phyloP scores from a whole-genome alignment of 1,140 invertebrate species.

The Acromyrmex echinatior region DNA sequence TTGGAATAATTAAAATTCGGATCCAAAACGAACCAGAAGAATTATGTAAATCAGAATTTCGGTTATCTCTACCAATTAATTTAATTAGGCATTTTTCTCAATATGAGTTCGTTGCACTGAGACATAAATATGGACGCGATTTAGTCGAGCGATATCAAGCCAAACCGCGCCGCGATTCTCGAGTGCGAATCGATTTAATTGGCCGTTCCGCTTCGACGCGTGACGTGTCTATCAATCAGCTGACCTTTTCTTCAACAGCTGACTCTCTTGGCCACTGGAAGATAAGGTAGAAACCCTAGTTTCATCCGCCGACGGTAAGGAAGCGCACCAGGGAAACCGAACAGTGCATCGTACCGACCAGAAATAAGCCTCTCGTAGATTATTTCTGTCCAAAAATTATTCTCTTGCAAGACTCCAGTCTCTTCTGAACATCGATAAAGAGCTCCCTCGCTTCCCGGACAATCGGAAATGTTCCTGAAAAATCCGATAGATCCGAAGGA shows the following conservation, averaged over 20 bases:
- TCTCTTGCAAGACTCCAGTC: background rate
- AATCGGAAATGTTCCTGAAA: background rate
- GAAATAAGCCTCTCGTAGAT: background rate
- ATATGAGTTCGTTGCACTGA: background rate
- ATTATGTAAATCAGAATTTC: too few species aligned
- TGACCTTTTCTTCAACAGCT: slow-evolving; percentile 27
- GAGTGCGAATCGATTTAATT: slow-evolving; percentile 14
- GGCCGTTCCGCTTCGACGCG: background rate
- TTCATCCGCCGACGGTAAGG: slow-evolving; percentile 75
- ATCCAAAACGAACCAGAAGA: too few species aligned
- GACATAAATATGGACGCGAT: background rate
- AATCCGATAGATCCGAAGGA: background rate
- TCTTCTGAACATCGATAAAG: background rate
- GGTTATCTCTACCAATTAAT: too few species aligned
- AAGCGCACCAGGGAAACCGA: slow-evolving; percentile 62
- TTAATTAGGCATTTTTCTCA: too few species aligned
- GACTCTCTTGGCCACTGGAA: slow-evolving; percentile 71
- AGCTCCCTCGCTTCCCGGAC: background rate
- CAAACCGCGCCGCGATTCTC: background rate
- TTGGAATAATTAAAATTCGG: too few species aligned
- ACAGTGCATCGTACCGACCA: slow-evolving; percentile 67
- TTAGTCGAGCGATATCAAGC: background rate
- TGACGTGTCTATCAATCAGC: slow-evolving; percentile 3
- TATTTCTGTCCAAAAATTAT: background rate
- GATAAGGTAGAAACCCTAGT: slow-evolving; percentile 77